These are phyloP conservation scores for Hyles euphorbiae DNA, from an alignment of 1,140 invertebrate genomes.

Conservation along the genomic window DNA sequence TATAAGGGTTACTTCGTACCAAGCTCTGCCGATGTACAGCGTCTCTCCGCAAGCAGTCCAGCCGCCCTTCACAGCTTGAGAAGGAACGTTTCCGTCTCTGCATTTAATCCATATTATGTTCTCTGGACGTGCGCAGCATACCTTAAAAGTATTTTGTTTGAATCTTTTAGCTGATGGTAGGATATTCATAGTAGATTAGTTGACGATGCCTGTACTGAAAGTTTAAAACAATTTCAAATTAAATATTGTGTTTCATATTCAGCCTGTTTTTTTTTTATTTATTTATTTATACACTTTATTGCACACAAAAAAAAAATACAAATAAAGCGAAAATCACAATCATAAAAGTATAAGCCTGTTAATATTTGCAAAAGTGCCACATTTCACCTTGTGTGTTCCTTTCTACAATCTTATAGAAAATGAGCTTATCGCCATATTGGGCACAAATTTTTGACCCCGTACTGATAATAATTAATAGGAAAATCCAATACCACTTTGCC, in stretches of 20 bases:
- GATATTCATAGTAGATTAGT: not conserved
- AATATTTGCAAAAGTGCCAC: too few species aligned
- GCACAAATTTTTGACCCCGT: too few species aligned
- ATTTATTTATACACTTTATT: too few species aligned
- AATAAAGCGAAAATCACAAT: too few species aligned
- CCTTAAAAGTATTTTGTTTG: constrained; percentile 27
- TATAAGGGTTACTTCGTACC: constrained; percentile 80
- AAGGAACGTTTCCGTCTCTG: constrained; percentile 71
- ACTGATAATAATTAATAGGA: too few species aligned
- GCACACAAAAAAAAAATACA: too few species aligned
- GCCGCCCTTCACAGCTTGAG: constrained; percentile 77
- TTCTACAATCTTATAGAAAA: too few species aligned
- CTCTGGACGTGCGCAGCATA: constrained; percentile 51
- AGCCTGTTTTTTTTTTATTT: too few species aligned
- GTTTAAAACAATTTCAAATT: not conserved
- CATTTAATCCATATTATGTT: constrained; percentile 69
- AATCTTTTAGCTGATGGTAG: not conserved
- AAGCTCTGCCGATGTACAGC: constrained; percentile 80
- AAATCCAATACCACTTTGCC: too few species aligned
- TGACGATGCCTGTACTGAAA: not conserved
- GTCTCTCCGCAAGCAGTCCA: constrained; percentile 77
- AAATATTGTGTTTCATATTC: not conserved
- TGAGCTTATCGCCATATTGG: too few species aligned
- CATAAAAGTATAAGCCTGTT: too few species aligned
- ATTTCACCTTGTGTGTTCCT: too few species aligned